Base-by-base conservation (phyloP, 2,113 vertebrate genomes). In the Pangasianodon hypophthalmus region DNA sequence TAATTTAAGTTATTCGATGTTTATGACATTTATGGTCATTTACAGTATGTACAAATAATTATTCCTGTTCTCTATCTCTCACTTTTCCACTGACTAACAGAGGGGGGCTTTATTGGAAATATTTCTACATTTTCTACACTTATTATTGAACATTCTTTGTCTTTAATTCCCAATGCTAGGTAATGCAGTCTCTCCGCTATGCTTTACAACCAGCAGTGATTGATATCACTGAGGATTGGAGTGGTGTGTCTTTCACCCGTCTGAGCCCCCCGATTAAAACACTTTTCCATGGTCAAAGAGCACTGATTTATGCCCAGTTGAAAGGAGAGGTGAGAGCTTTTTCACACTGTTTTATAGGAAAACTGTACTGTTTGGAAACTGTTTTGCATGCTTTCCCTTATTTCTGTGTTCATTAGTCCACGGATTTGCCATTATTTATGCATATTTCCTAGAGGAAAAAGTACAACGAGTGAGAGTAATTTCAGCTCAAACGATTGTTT, bases 201-300 rank as follows among this genome's bases (percentile, higher is more conserved):
- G 37, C 37, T 37, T 37, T 37, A 37, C 37, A 37, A 37, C 37
- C 37, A 37, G 37, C 37, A 37, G 37, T 37, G 37, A 37, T 37
- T 37, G 37, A 37, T 37, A 37, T 37, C 37, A 37, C 37, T 37
- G 37, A 37, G 37, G 37, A 37, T 37, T 37, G 95, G 95, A 90
- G 92, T 62, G 83, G 89, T 16, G 87, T 95, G 67, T 93, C 94
- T 19, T 93, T 91, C 85, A 93, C 87, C 32, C 89, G 75, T 69
- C 92, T 96, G 82, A 95, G 95, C 67, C 94, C 93, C 71, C 93
- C 94, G 18, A 91, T 95, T 79, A 93, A 86, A 32, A 1, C 92
- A 4, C 6, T 96, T 62, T 96, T 96, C 92, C 94, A 95, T 89
- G 94, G 94, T 92, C 95, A 96, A 1, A 93, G 95, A 89, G 93